Conservation (phyloP, 30 jellyfish, hydroid and myxozoan genomes). For the Haliclystus octoradiatus region DNA sequence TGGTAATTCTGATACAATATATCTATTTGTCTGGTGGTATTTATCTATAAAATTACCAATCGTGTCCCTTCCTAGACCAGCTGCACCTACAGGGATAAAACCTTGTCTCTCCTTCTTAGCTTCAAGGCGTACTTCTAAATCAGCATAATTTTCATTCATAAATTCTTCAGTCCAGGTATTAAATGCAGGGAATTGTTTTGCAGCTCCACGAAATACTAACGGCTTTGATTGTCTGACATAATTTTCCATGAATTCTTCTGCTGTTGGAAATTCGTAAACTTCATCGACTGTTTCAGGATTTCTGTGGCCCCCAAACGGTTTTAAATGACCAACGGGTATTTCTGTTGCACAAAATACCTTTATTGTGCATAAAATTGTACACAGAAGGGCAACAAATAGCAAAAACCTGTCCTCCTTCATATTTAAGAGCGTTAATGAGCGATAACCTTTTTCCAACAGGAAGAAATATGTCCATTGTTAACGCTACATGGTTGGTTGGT, state of each 20-base stretch:
- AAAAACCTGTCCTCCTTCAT: too few species aligned
- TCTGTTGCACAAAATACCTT: too few species aligned
- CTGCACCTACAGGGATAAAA: neutral
- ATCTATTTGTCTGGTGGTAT: slow-evolving; percentile 21
- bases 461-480: too few species aligned
- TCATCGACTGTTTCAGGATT: slow-evolving; percentile 57
- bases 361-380: too few species aligned
- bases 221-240: neutral
- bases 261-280: slow-evolving; percentile 24
- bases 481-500: too few species aligned
- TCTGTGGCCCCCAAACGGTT: slow-evolving; percentile 83
- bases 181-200: slow-evolving; percentile 38
- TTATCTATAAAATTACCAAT: neutral
- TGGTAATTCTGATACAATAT: slow-evolving; percentile 78
- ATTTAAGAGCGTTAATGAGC: too few species aligned
- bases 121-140: slow-evolving; percentile 40
- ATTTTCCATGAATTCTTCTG: neutral
- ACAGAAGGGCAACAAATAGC: too few species aligned
- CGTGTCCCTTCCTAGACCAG: slow-evolving; percentile 1
- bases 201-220: slow-evolving; percentile 37
- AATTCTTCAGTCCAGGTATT: slow-evolving; percentile 50
- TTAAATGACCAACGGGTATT: slow-evolving; percentile 64
- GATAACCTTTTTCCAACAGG: too few species aligned
- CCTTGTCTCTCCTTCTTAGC: slow-evolving; percentile 37
- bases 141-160: slow-evolving; percentile 35